Conservation (phyloP, 2,113 vertebrate species). For the Macquaria australasica region DNA sequence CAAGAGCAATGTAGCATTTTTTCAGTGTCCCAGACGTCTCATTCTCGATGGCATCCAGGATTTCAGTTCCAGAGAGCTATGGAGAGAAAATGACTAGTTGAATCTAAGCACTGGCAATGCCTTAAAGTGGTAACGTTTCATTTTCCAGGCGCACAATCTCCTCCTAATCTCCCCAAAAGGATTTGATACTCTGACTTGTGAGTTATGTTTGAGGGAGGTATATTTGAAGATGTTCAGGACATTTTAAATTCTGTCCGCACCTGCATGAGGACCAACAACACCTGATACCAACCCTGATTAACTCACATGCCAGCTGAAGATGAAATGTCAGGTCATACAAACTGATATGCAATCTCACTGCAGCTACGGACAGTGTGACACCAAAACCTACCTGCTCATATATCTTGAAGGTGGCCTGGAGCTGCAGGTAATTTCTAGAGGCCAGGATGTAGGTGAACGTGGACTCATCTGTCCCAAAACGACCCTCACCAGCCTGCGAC, state of each 20-base stretch:
- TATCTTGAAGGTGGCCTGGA: slow-evolving; percentile 85
- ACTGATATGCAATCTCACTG: background rate
- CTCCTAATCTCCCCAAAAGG: background rate
- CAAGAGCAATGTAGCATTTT: slow-evolving; percentile 83
- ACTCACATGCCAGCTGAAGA: background rate
- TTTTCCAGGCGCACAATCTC: background rate
- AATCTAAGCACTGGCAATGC: background rate
- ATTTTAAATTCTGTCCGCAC: background rate
- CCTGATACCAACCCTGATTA: background rate
- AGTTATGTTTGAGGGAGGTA: background rate
- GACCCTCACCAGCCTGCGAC: slow-evolving; percentile 81
- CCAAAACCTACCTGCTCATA: slow-evolving; percentile 83
- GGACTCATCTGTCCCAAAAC: slow-evolving; percentile 87
- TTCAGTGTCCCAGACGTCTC: slow-evolving; percentile 85
- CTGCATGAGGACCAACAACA: background rate
- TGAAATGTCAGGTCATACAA: background rate
- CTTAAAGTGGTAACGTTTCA: background rate
- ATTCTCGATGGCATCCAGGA: slow-evolving; percentile 83
- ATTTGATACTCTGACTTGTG: background rate
- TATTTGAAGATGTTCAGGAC: background rate
- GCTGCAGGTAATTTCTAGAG: slow-evolving; percentile 86
- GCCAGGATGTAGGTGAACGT: slow-evolving; percentile 85
- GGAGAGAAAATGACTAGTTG: slow-evolving; percentile 6
- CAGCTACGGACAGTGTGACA: background rate
- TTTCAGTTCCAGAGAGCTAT: slow-evolving; percentile 85